Evolutionary conservation across 2,113 vertebrate genomes (phyloP).

Genomic region (Isichthys henryi): DNA sequence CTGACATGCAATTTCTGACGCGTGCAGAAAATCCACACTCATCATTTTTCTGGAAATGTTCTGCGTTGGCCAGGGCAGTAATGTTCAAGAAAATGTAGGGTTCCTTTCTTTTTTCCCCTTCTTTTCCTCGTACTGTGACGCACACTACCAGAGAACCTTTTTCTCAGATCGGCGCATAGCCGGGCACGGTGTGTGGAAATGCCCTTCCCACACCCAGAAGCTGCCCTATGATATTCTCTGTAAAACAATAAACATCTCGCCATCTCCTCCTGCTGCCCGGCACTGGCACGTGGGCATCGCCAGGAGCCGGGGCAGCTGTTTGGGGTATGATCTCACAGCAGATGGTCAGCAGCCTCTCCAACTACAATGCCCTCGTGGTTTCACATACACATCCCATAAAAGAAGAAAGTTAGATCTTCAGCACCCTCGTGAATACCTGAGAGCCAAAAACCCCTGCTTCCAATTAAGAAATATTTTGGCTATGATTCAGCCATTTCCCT

Average conservation of each 20-base stretch:
- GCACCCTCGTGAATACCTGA: not conserved
- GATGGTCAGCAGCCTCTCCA: not conserved
- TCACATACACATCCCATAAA: not conserved
- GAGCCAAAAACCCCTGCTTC: not conserved
- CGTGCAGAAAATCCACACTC: not conserved
- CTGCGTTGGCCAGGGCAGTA: not conserved
- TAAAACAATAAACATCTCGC: not conserved
- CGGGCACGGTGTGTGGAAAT: not conserved
- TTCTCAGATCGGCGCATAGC: not conserved
- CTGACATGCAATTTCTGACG: not conserved
- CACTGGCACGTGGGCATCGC: not conserved
- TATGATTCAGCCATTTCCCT: not conserved
- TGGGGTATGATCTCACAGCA: not conserved
- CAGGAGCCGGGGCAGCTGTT: not conserved
- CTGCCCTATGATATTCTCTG: not conserved
- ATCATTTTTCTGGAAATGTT: not conserved
- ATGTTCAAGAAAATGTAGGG: not conserved
- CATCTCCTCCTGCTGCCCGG: not conserved
- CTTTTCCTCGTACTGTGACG: not conserved
- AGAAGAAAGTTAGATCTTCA: not conserved
- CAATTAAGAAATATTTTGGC: slow-evolving; percentile 10
- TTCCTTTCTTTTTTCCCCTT: not conserved
- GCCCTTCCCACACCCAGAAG: not conserved
- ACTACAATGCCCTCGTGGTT: slow-evolving; percentile 3
- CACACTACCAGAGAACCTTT: not conserved